phyloP scores from a whole-genome alignment of 1,140 invertebrate genomes.

The Physella acuta region DNA sequence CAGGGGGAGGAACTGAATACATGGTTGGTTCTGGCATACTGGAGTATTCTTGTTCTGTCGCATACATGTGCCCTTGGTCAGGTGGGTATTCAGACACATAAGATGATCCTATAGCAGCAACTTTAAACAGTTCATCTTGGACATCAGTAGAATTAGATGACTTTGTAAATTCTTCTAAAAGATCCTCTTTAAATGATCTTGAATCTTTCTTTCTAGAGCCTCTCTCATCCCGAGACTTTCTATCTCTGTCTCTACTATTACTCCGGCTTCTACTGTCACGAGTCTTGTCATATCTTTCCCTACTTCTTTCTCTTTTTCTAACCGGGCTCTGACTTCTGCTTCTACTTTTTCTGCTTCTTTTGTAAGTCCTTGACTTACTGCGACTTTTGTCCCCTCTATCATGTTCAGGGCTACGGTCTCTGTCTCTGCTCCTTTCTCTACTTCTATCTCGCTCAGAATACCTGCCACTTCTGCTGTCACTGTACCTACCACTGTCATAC shows the following conservation, averaged over 20 bases:
- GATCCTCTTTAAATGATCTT: slow-evolving; percentile 23
- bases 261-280: slow-evolving; percentile 19
- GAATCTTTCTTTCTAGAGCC: slow-evolving; percentile 22
- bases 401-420: slow-evolving; percentile 28
- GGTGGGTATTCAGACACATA: not conserved
- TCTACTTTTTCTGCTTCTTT: slow-evolving; percentile 30
- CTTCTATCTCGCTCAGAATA: slow-evolving; percentile 23
- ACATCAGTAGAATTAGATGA: not conserved
- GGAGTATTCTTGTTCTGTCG: not conserved
- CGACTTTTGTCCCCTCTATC: slow-evolving; percentile 9
- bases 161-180: slow-evolving; percentile 22
- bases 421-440: slow-evolving; percentile 25
- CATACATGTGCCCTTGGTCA: not conserved
- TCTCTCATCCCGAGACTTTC: slow-evolving; percentile 25
- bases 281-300: slow-evolving; percentile 14
- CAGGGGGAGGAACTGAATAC: slow-evolving; percentile 3
- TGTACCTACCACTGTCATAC: not conserved
- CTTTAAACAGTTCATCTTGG: slow-evolving; percentile 16
- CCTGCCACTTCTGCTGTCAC: slow-evolving; percentile 3
- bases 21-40: not conserved
- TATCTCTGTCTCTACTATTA: slow-evolving; percentile 26
- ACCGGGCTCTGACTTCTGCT: slow-evolving; percentile 25
- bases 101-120: not conserved
- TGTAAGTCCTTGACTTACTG: slow-evolving; percentile 20
- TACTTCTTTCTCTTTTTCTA: slow-evolving; percentile 30